phyloP scores from a whole-genome alignment of 2,797 vertebrate genomes.

The Vireo griseus region DNA sequence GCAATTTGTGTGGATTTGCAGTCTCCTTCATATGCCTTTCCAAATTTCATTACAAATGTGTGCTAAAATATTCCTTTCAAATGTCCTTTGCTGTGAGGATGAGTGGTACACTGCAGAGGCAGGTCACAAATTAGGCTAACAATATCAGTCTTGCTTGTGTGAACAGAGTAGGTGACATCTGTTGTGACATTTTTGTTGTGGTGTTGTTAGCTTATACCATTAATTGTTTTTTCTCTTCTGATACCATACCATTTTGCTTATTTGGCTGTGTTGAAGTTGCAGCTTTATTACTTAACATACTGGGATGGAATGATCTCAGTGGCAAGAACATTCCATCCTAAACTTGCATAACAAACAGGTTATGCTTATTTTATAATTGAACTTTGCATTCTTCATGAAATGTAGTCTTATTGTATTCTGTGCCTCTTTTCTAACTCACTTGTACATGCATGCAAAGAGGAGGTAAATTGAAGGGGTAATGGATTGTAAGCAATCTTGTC shows the following conservation, averaged over 20 bases:
- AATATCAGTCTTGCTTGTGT: background rate
- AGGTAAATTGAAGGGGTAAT: background rate
- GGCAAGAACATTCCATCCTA: background rate
- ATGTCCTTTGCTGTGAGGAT: background rate
- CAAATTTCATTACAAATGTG: background rate
- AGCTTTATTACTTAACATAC: background rate
- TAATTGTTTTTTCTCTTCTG: background rate
- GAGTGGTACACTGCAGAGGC: background rate
- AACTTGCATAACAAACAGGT: background rate
- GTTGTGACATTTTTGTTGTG: background rate
- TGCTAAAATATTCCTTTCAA: background rate
- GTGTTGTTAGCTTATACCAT: background rate
- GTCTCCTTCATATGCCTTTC: background rate
- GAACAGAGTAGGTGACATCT: background rate
- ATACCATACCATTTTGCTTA: background rate
- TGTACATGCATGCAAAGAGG: background rate
- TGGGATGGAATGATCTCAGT: background rate
- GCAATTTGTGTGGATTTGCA: background rate
- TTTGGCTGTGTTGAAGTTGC: background rate
- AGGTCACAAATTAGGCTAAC: background rate
- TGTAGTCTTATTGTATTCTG: background rate
- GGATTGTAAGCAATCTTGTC: background rate
- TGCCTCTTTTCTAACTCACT: background rate
- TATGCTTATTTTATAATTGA: background rate
- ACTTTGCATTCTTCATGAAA: background rate